phyloP scores from a whole-genome alignment of 2,113 vertebrate genomes.

The Anguilla japonica region DNA sequence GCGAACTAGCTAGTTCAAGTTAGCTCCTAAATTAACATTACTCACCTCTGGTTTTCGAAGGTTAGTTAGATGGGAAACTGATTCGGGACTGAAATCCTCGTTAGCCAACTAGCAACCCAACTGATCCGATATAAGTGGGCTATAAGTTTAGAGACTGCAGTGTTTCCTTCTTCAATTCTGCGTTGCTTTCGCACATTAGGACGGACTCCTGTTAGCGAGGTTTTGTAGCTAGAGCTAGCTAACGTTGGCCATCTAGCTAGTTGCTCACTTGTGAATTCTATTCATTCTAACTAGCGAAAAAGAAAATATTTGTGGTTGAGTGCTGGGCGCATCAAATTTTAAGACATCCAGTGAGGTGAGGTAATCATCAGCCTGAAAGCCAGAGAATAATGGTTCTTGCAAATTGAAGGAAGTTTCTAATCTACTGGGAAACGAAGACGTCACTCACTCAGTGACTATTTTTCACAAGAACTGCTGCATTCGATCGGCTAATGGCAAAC shows the following conservation, averaged over 20 bases:
- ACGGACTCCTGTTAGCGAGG: background rate
- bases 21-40: background rate
- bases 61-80: background rate
- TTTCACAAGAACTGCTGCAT: background rate
- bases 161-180: background rate
- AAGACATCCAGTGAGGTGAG: background rate
- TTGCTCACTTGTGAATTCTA: background rate
- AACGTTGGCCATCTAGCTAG: background rate
- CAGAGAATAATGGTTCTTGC: background rate
- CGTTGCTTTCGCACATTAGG: background rate
- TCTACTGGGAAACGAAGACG: constrained; percentile 3
- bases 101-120: background rate
- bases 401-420: constrained; percentile 7
- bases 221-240: background rate
- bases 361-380: background rate
- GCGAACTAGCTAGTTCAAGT: background rate
- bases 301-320: background rate
- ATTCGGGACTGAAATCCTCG: background rate
- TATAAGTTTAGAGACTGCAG: background rate
- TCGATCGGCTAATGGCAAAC: background rate
- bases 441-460: background rate
- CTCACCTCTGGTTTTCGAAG: background rate
- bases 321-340: background rate
- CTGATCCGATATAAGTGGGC: background rate
- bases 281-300: background rate